These are phyloP conservation scores for Rhyacichthys aspro DNA, from an alignment of 2,797 vertebrate genomes.

Conservation along the genomic window DNA sequence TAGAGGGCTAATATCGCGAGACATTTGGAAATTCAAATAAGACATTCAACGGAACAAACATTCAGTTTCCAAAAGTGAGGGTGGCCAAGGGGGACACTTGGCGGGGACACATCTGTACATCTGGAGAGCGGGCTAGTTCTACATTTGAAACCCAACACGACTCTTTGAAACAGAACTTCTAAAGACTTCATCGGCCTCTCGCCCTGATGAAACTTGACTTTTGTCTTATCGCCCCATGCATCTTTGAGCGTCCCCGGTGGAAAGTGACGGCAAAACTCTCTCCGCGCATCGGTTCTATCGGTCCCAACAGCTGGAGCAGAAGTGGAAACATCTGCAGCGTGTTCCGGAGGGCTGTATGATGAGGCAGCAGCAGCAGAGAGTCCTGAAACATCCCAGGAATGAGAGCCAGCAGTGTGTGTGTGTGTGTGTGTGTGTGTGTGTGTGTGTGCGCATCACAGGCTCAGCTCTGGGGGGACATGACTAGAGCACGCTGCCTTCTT, in stretches of 20 bases:
- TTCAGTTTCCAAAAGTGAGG: conserved; percentile 47
- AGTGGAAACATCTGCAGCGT: conserved; percentile 64
- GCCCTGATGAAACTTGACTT: neutral
- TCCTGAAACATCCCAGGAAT: conserved; percentile 45
- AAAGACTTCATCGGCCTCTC: neutral
- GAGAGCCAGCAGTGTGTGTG: conserved; percentile 11
- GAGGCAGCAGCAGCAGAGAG: conserved; percentile 36
- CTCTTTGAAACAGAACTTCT: neutral
- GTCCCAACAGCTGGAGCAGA: conserved; percentile 51
- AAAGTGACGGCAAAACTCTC: conserved; percentile 11
- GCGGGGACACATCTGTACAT: conserved; percentile 46
- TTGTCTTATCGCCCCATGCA: neutral
- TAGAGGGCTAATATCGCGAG: no score
- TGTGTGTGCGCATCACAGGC: neutral
- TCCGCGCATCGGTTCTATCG: conserved; percentile 9
- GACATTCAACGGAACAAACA: no score
- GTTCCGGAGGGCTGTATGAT: conserved; percentile 38
- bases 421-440: neutral
- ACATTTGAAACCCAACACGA: conserved; percentile 33
- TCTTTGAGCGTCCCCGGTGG: neutral
- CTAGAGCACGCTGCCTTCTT: neutral
- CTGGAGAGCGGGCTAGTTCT: conserved; percentile 47
- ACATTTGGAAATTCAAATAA: no score
- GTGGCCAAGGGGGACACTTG: conserved; percentile 34
- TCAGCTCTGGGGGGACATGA: conserved; percentile 12